Percentiles rank a stretch among this genome's conserved stretches.
These are phyloP conservation scores for Drosophila tristis DNA, from an alignment of 1,140 invertebrate species.

Conservation along the genomic window DNA sequence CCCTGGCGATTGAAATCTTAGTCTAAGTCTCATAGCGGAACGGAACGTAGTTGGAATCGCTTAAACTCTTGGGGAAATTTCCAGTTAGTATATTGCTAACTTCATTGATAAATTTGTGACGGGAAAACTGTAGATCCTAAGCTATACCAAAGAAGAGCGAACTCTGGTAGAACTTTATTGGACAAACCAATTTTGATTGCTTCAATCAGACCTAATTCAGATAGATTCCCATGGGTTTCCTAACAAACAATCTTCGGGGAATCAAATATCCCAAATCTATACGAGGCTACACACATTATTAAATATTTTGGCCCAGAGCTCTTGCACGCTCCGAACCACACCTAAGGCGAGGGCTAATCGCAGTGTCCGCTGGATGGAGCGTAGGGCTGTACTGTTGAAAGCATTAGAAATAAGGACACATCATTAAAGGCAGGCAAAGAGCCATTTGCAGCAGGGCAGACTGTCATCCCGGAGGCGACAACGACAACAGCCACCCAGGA, in stretches of 20 bases:
- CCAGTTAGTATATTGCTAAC: too few relatives aligned
- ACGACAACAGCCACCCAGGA: constrained; percentile 22
- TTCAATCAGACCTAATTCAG: constrained; percentile 4
- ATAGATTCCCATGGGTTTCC: constrained; percentile 36
- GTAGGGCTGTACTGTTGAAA: constrained; percentile 51
- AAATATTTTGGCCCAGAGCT: constrained; percentile 16
- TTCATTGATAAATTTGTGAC: too few relatives aligned
- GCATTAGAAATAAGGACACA: constrained; percentile 73
- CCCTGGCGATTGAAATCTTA: too few relatives aligned
- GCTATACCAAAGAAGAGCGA: too few relatives aligned
- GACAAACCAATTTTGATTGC: too few relatives aligned
- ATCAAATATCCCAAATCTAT: constrained; percentile 21
- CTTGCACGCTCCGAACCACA: constrained; percentile 16
- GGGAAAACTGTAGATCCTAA: too few relatives aligned
- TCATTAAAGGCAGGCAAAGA: constrained; percentile 64
- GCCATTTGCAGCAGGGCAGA: constrained; percentile 47
- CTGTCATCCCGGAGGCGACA: constrained; percentile 35
- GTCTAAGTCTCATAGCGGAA: too few relatives aligned
- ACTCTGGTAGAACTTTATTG: too few relatives aligned
- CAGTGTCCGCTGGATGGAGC: constrained; percentile 17
- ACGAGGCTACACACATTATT: constrained; percentile 17
- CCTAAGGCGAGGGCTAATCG: constrained; percentile 54
- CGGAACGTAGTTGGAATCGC: too few relatives aligned
- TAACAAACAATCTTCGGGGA: constrained; percentile 20
- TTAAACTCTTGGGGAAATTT: too few relatives aligned